Base-by-base conservation (phyloP, 2,888 invertebrate species). In the Bruchidius siliquastri region DNA sequence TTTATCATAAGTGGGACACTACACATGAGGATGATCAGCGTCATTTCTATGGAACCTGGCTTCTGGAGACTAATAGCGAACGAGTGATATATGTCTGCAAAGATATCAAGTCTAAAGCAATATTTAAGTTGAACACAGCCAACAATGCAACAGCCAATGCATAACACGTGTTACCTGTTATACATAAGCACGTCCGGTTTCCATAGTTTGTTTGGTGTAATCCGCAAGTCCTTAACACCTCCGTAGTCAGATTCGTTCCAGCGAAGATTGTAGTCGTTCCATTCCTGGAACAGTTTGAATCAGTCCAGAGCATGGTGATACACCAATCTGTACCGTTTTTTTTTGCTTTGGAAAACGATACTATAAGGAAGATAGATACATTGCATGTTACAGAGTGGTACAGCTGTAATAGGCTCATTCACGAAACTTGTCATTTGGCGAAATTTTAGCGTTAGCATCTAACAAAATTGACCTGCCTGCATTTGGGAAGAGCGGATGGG, bases 141-240 rank as follows among this genome's bases (percentile, higher is more conserved):
- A 13, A 49, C 49, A 49, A 49, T 49, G 77, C 75, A 74, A 74
- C 73, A 76, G 74, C 72, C 77, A 77, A 73, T 74, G 77, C 76
- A 84, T 84, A 84, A 84, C 84, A 85, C 85, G 81, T 85, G 84
- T 90, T 90, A 97, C 97, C 98, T 99, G 93, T 99, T 99, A 89
- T 99, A 99, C 95, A 99, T 96, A 80, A 99, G 94, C 83, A 99
- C 96, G 88, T 99, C 99, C 78, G 99, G 99, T 87, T 96, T 97
- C 99, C 99, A 99, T 78, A 99, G 91, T 86, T 95, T 94, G 88
- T 94, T 94, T 72, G 98, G 96, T 78, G 98, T 97, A 85, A 99
- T 96, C 84, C 97, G 91, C 76, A 99, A 91, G 86, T 96, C 96
- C 87, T 95, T 96, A 73, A 99, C 95, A 73, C 95, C 95, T 67